Percentiles rank a stretch among this genome's conserved stretches.
Evolutionary conservation across 1,140 invertebrate genomes (phyloP).

Genomic region (Zaprionus davidi): DNA sequence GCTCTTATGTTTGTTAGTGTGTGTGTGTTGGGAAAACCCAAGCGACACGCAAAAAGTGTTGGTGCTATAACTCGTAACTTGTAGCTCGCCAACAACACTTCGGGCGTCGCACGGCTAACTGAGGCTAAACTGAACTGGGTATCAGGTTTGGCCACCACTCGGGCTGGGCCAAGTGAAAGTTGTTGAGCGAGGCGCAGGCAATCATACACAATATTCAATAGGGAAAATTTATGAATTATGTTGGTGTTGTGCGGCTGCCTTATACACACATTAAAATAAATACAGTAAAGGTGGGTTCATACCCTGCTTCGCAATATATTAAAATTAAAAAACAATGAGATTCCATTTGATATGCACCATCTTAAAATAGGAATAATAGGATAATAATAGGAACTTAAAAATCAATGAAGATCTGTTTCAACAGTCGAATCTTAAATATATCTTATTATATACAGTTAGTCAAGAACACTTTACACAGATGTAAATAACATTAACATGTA

Average conservation of each 20-base stretch:
- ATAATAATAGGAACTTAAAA: no score
- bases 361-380: no score
- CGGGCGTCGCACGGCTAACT: neutral
- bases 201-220: slow-evolving; percentile 4
- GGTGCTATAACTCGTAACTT: slow-evolving; percentile 3
- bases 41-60: slow-evolving; percentile 18
- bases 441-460: no score
- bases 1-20: slow-evolving; percentile 9
- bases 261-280: neutral
- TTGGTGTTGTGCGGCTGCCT: neutral
- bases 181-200: slow-evolving; percentile 21
- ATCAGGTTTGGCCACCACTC: slow-evolving; percentile 5
- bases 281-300: no score
- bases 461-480: no score
- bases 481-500: no score
- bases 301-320: no score
- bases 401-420: no score
- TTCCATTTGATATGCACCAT: no score
- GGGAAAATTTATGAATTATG: neutral
- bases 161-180: slow-evolving; percentile 13
- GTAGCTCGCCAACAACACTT: slow-evolving; percentile 8
- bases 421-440: no score
- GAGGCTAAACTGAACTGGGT: neutral
- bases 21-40: slow-evolving; percentile 63
- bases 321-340: no score